Percentiles rank a stretch among this genome's conserved stretches.
phyloP scores from a whole-genome alignment of 2,113 vertebrate genomes.

The Nettapus auritus region DNA sequence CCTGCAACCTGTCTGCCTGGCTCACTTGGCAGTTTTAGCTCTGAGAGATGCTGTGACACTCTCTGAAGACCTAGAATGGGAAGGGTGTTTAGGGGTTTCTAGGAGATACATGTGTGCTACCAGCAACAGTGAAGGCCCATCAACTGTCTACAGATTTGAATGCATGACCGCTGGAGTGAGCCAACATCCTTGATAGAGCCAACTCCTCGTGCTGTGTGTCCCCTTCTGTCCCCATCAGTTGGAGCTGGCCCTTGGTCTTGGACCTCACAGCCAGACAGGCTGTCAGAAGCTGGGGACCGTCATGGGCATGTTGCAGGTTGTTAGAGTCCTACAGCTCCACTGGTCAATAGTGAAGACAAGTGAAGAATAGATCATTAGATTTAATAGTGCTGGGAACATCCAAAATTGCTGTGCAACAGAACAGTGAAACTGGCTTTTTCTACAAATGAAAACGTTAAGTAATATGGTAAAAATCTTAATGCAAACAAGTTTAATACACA shows the following conservation, averaged over 20 bases:
- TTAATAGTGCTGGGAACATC: not conserved
- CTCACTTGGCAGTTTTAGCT: not conserved
- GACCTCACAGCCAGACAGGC: not conserved
- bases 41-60: not conserved
- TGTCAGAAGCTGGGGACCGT: not conserved
- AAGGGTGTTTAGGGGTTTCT: not conserved
- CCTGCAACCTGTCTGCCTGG: not conserved
- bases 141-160: fast-evolving
- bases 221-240: not conserved
- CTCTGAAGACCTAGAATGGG: no score
- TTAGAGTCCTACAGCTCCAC: not conserved
- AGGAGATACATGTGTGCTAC: not conserved
- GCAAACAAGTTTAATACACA: not conserved
- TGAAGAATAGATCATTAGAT: not conserved
- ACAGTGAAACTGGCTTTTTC: not conserved
- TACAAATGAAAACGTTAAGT: not conserved
- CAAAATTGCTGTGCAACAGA: not conserved
- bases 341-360: not conserved
- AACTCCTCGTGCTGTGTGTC: not conserved
- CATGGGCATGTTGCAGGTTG: not conserved
- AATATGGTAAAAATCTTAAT: not conserved
- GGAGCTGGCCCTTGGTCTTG: not conserved
- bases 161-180: not conserved
- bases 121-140: not conserved
- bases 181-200: no score